Evolutionary conservation across 2,888 invertebrate species (phyloP), one percentile per base, ranked within the genome.

Genomic region (Polylopha cassiicola): DNA sequence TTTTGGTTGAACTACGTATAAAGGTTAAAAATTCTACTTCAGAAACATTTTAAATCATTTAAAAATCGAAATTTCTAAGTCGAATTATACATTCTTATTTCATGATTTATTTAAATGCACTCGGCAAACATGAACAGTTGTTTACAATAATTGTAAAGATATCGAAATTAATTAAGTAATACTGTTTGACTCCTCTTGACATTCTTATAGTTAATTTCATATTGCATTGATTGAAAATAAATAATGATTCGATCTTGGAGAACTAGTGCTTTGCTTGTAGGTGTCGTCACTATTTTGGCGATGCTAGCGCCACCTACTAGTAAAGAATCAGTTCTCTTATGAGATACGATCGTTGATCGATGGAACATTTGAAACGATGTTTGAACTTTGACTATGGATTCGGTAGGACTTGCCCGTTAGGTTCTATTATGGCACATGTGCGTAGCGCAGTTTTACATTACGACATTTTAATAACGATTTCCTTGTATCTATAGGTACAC

Each of bases 151-250:
- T 62, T 69, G 64, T 70, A 69, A 68, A 68, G 59, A 64, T 70
- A 73, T 72, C 67, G 72, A 74, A 77, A 76, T 77, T 76, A 80
- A 75, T 67, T 75, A 74, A 77, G 69, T 82, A 84, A 84, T 84
- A 84, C 82, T 84, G 82, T 76, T 73, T 72, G 68, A 75, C 74
- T 75, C 68, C 62, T 71, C 71, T 58, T 66, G 55, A 61, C 62
- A 53, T 63, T 65, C 67, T 60, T 64, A 59, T 43, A 39, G 52
- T 56, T 53, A 44, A 34, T 39, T 34, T 39, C 29, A 33, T 34
- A 33, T 33, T 38, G 32, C 26, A 37, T 39, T 41, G 48, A 28
- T 37, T 37, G 39, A 36, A 50, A 50, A 39, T 41, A 41, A 41
- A 41, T 34, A 39, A 23, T 37, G 29, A 34, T 34, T 23, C 16